Conservation (phyloP, 2,113 vertebrate species). For the Deroptyus accipitrinus region DNA sequence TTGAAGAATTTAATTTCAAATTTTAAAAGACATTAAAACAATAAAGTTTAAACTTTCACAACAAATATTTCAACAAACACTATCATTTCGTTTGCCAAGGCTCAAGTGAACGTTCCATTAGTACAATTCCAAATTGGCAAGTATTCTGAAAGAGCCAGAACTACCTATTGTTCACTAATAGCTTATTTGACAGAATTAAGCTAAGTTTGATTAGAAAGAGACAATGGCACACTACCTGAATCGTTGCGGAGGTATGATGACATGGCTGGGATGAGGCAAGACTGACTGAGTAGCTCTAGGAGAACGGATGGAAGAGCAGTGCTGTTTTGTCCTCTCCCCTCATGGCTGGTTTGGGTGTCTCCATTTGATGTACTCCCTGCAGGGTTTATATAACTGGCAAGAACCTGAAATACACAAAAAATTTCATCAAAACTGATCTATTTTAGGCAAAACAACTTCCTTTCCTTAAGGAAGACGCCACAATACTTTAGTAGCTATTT, state of each 20-base stretch:
- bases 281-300: constrained; percentile 93
- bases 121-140: neutral
- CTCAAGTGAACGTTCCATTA: neutral
- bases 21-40: neutral
- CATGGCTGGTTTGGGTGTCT: constrained; percentile 78
- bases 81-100: neutral
- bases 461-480: neutral
- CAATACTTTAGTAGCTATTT: neutral
- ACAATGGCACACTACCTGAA: constrained; percentile 81
- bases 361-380: constrained; percentile 81
- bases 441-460: neutral
- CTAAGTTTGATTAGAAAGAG: neutral
- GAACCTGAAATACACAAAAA: constrained; percentile 78
- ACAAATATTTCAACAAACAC: neutral
- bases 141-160: neutral
- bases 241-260: constrained; percentile 97
- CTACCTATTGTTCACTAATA: neutral
- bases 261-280: constrained; percentile 98
- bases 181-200: neutral
- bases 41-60: neutral
- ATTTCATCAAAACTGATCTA: neutral
- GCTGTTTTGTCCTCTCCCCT: constrained; percentile 87
- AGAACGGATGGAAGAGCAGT: constrained; percentile 90
- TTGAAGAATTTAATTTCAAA: neutral
- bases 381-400: constrained; percentile 98